Base-by-base conservation (phyloP, 2,113 vertebrate genomes). In the Myodes glareolus region DNA sequence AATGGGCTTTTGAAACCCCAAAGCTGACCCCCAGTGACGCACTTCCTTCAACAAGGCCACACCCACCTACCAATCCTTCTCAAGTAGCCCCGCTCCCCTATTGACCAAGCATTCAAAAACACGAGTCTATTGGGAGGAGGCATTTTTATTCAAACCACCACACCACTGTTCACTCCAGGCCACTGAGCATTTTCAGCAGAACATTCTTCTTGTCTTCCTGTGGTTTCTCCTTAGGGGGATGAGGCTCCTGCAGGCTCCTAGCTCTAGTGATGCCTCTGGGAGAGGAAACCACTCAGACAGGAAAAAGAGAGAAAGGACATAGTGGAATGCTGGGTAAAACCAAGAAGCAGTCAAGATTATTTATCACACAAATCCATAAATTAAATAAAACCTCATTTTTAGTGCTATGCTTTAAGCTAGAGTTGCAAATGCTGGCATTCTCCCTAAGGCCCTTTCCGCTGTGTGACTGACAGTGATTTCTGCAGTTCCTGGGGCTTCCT, bases 381-480 rank as follows among this genome's bases (percentile, higher is more conserved):
- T 90, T 91, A 90, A 96, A 88, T 80, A 16, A 31, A 78, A 92
- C 84, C 90, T 96, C 89, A 93, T 95, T 72, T 94, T 39, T 81
- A 75, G 42, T 94, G 21, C 55, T 86, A 92, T 87, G 95, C 58
- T 90, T 96, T 88, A 63, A 87, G 16, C 36, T 27, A 72, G 80
- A 8, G 78, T 21, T 91, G 89, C 42, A 50, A 88, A 16, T 63
- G 55, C 50, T 92, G 55, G 73, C 42, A 42, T 95, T 52, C 45
- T 27, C 73, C 33, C 27, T 72, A 39, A 39, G 92, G 39, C 19
- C 72, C 72, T 96, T 90, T 82, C 70, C 88, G 94, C 67, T 78
- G 19, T 11, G 23, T 94, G 65, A 86, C 78, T 77, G 21, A 27
- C 55, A 63, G 6, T 81, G 75, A 90, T 87, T 92, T 61, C 52